A percentile compares a stretch with the other conserved stretches of the same genome.
These are phyloP conservation scores for Dendrolimus punctatus DNA, from an alignment of 1,140 invertebrate genomes.

Conservation along the genomic window DNA sequence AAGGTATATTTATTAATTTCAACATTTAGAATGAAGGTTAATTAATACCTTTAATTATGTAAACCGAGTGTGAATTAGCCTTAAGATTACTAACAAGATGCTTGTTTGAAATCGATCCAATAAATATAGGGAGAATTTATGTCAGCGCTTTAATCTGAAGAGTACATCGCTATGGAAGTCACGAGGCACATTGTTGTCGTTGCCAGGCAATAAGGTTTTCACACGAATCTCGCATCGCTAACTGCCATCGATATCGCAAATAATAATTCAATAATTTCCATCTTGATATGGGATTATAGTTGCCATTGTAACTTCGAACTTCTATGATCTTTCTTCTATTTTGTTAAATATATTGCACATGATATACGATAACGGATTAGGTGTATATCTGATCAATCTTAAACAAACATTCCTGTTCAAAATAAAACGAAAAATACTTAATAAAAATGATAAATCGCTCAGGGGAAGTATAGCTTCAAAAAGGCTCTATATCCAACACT, in stretches of 20 bases:
- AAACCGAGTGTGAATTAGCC: too few relatives aligned
- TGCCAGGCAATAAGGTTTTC: slow-evolving; percentile 46
- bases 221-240: slow-evolving; percentile 35
- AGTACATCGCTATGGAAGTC: slow-evolving; percentile 48
- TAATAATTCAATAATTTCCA: slow-evolving; percentile 44
- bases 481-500: too few relatives aligned
- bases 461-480: too few relatives aligned
- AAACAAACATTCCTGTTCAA: too few relatives aligned
- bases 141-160: slow-evolving; percentile 54
- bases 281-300: slow-evolving; percentile 25
- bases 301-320: neutral
- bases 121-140: slow-evolving; percentile 57
- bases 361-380: too few relatives aligned
- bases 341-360: neutral
- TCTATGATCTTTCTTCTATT: neutral
- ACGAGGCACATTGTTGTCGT: slow-evolving; percentile 53
- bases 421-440: too few relatives aligned
- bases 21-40: too few relatives aligned
- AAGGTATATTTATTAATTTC: too few relatives aligned
- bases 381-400: too few relatives aligned
- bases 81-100: slow-evolving; percentile 11
- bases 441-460: too few relatives aligned
- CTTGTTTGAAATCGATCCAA: slow-evolving; percentile 45
- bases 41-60: too few relatives aligned
- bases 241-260: slow-evolving; percentile 40